Evolutionary conservation across 2,113 vertebrate genomes (phyloP).

Genomic region (Cinclus mexicanus): DNA sequence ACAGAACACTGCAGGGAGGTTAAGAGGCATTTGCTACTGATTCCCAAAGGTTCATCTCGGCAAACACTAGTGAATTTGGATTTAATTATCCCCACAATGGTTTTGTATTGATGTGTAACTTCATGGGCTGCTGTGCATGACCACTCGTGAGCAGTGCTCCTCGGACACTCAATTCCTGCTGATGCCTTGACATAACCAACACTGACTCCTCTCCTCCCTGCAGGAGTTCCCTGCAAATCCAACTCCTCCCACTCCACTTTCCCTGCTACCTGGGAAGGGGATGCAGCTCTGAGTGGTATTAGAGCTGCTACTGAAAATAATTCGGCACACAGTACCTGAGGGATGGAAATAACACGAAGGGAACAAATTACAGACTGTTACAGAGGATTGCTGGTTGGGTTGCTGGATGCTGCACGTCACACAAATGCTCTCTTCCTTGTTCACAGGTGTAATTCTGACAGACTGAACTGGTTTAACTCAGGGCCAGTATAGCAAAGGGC

Average conservation of each 20-base stretch:
- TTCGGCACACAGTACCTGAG: neutral
- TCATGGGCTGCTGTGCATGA: neutral
- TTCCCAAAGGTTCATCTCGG: neutral
- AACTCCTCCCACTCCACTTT: neutral
- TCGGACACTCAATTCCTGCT: neutral
- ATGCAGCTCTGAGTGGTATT: neutral
- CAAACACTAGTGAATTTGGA: neutral
- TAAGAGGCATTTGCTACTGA: neutral
- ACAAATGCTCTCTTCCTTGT: neutral
- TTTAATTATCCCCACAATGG: neutral
- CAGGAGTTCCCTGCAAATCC: neutral
- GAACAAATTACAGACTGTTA: neutral
- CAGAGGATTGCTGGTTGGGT: neutral
- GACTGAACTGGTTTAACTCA: neutral
- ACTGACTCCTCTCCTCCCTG: neutral
- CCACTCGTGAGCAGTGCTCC: fast-evolving
- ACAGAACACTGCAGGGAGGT: neutral
- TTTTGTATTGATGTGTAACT: neutral
- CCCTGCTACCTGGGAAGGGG: neutral
- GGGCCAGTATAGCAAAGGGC: neutral
- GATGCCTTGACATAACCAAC: neutral
- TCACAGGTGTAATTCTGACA: neutral
- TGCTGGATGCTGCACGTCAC: neutral
- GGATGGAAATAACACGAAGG: neutral
- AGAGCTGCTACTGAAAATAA: neutral